A percentile compares a stretch with the other conserved stretches of the same genome.
Evolutionary conservation across 2,113 vertebrate genomes (phyloP).

Genomic region (Actenoides lindsayi): DNA sequence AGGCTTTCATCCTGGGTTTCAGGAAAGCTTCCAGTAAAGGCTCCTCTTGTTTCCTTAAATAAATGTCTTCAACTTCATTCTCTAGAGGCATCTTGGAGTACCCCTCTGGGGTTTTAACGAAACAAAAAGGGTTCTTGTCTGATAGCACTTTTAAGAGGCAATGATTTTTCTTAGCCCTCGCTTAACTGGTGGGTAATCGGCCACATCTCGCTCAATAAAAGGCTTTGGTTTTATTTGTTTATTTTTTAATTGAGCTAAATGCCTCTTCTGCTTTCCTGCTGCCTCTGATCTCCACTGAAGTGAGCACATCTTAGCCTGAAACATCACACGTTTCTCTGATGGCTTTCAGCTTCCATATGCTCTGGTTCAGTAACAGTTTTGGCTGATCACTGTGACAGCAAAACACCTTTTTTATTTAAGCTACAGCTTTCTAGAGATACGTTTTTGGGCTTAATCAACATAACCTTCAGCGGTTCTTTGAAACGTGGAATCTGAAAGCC

Average conservation of each 20-base stretch:
- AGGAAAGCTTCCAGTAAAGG: background rate
- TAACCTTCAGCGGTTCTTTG: conserved; percentile 57
- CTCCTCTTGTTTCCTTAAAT: conserved; percentile 9
- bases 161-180: background rate
- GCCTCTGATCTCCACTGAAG: conserved; percentile 18
- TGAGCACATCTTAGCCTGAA: conserved; percentile 18
- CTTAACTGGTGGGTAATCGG: background rate
- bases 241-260: conserved; percentile 20
- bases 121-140: background rate
- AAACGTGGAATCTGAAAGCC: conserved; percentile 56
- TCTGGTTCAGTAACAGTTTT: conserved; percentile 15
- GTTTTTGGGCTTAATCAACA: conserved; percentile 56
- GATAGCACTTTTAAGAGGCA: background rate
- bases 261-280: background rate
- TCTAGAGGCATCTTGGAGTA: background rate
- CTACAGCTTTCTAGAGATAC: conserved; percentile 48
- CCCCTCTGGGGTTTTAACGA: background rate
- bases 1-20: background rate
- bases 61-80: background rate
- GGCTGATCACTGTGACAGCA: conserved; percentile 33
- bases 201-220: background rate
- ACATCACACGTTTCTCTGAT: background rate
- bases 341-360: conserved; percentile 27
- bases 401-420: conserved; percentile 43
- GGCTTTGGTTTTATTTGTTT: conserved; percentile 34